Evolutionary conservation across 2,888 invertebrate species (phyloP).

Genomic region (Melieria omissa): DNA sequence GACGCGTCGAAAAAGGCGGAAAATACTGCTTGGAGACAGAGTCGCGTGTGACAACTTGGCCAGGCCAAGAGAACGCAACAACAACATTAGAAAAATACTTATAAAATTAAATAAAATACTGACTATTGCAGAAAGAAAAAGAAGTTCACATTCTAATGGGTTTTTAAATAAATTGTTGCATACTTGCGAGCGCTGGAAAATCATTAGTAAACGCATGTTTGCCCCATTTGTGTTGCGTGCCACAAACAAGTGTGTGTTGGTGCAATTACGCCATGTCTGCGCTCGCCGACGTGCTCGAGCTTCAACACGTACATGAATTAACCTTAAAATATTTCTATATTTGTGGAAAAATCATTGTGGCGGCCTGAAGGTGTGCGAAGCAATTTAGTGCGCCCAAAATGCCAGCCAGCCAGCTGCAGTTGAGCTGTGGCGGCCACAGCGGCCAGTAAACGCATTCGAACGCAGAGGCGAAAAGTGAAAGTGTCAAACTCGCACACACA

Average conservation of each 20-base stretch:
- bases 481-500: not conserved
- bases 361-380: slow-evolving; percentile 28
- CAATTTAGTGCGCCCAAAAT: not conserved
- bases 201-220: not conserved
- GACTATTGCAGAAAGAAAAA: slow-evolving; percentile 2
- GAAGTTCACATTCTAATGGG: not conserved
- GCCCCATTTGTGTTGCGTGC: too few species aligned
- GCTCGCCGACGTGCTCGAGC: too few species aligned
- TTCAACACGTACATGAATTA: too few species aligned
- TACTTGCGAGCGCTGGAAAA: not conserved
- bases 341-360: slow-evolving; percentile 29
- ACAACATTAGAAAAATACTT: slow-evolving; percentile 1
- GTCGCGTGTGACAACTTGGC: too few species aligned
- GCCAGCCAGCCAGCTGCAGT: slow-evolving; percentile 13
- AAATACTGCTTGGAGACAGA: not conserved
- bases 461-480: not conserved
- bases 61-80: not conserved
- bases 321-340: too few species aligned
- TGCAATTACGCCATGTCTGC: too few species aligned
- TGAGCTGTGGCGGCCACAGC: slow-evolving; percentile 5
- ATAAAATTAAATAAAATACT: not conserved
- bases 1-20: slow-evolving; percentile 51
- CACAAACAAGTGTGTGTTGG: too few species aligned
- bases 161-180: not conserved
- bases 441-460: slow-evolving; percentile 6